Conservation (phyloP, 2,888 invertebrate genomes). For the Eurytoma californica region DNA sequence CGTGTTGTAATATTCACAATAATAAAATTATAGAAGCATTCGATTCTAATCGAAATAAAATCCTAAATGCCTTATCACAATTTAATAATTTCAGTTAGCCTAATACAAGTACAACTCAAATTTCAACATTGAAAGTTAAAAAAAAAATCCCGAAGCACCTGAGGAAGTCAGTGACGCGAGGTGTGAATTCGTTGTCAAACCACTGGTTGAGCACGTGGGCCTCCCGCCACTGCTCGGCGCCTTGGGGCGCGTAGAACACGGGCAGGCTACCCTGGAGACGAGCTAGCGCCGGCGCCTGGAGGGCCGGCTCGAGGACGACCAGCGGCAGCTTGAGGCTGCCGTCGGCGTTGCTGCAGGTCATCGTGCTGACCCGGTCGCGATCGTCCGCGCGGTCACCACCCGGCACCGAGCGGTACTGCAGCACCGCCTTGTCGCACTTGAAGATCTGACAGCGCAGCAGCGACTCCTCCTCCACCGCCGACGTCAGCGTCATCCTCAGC, state of each 20-base stretch:
- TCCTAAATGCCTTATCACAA: too few relatives aligned
- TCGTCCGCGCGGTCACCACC: slow-evolving; percentile 7
- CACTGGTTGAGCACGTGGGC: slow-evolving; percentile 43
- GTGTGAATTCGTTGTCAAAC: slow-evolving; percentile 49
- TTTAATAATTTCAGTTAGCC: too few relatives aligned
- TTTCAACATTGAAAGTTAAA: too few relatives aligned
- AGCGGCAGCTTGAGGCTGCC: slow-evolving; percentile 57
- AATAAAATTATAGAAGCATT: too few relatives aligned
- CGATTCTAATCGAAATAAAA: too few relatives aligned
- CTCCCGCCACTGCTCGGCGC: slow-evolving; percentile 53
- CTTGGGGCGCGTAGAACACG: slow-evolving; percentile 53
- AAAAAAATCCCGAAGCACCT: too few relatives aligned
- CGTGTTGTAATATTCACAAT: too few relatives aligned
- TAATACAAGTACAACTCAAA: too few relatives aligned
- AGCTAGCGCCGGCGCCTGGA: slow-evolving; percentile 57
- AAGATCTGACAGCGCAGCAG: slow-evolving; percentile 49
- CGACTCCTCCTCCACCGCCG: slow-evolving; percentile 45
- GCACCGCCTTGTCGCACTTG: slow-evolving; percentile 43
- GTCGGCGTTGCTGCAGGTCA: slow-evolving; percentile 59
- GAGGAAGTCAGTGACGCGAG: slow-evolving; percentile 37
- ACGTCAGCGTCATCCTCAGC: slow-evolving; percentile 37
- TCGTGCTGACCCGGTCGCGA: slow-evolving; percentile 55
- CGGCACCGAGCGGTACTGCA: slow-evolving; percentile 47
- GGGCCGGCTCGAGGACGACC: slow-evolving; percentile 59
- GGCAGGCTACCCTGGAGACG: slow-evolving; percentile 54